A percentile compares a stretch with the other conserved stretches of the same genome.
These are phyloP conservation scores for Pomatostomus ruficeps DNA, from an alignment of 2,113 vertebrate species.

Conservation along the genomic window DNA sequence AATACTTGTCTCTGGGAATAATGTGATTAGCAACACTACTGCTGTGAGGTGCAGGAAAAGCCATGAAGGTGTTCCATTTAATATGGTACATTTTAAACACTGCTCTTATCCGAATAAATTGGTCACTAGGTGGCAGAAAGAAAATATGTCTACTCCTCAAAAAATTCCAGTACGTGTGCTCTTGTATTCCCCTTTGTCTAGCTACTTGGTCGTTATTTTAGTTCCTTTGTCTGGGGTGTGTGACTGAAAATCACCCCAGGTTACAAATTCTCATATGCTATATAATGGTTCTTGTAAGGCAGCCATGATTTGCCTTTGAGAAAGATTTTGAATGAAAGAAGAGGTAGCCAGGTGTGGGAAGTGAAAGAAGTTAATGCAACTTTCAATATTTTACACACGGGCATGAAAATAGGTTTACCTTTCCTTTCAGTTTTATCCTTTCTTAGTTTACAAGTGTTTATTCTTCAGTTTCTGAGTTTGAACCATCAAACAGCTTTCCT, in stretches of 20 bases:
- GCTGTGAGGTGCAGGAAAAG: not conserved
- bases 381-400: not conserved
- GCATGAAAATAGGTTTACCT: not conserved
- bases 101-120: not conserved
- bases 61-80: not conserved
- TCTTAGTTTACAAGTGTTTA: not conserved
- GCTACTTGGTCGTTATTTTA: not conserved
- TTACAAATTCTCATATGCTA: not conserved
- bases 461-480: not conserved
- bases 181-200: not conserved
- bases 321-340: not conserved
- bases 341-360: not conserved
- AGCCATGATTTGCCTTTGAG: not conserved
- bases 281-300: not conserved
- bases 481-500: not conserved
- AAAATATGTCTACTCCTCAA: slow-evolving; percentile 39
- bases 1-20: not conserved
- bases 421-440: not conserved
- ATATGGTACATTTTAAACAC: not conserved
- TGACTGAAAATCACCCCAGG: not conserved
- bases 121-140: slow-evolving; percentile 67
- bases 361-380: not conserved
- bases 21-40: not conserved
- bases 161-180: not conserved
- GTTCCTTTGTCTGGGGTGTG: not conserved